Conservation (phyloP, 2,113 vertebrate species). For the Paracanthobrama guichenoti region DNA sequence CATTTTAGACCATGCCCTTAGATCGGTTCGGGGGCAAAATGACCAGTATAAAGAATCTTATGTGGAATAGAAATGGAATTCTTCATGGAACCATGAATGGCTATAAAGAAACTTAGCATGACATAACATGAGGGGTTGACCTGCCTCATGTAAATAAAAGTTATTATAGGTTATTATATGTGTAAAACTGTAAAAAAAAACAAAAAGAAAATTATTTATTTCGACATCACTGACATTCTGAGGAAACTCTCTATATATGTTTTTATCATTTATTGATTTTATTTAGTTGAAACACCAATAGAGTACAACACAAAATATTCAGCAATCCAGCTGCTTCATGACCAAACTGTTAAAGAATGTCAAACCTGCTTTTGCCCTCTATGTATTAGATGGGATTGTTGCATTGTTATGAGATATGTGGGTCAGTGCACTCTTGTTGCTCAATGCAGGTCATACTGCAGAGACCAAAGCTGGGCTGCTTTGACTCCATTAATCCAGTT, state of each 20-base stretch:
- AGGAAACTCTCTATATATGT: neutral
- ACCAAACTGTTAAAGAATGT: neutral
- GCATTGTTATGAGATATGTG: neutral
- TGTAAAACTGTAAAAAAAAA: too few relatives aligned
- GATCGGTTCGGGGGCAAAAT: too few relatives aligned
- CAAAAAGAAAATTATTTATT: too few relatives aligned
- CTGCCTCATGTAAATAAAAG: too few relatives aligned
- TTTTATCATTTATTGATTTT: neutral
- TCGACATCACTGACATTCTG: neutral
- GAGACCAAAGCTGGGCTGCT: neutral
- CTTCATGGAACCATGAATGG: too few relatives aligned
- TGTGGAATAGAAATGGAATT: too few relatives aligned
- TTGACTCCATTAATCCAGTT: conserved; percentile 37
- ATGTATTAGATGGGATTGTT: neutral
- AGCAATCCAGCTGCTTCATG: conserved; percentile 30
- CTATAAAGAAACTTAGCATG: too few relatives aligned
- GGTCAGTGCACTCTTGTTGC: conserved; percentile 31
- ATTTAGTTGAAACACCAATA: neutral
- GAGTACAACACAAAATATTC: neutral
- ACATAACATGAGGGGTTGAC: too few relatives aligned
- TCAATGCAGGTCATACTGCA: conserved; percentile 6
- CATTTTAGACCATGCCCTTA: too few relatives aligned
- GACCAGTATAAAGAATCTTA: too few relatives aligned
- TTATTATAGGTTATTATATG: too few relatives aligned
- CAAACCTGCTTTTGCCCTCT: neutral